Base-by-base conservation (phyloP, 2,797 vertebrate species). In the Falco rusticolus region DNA sequence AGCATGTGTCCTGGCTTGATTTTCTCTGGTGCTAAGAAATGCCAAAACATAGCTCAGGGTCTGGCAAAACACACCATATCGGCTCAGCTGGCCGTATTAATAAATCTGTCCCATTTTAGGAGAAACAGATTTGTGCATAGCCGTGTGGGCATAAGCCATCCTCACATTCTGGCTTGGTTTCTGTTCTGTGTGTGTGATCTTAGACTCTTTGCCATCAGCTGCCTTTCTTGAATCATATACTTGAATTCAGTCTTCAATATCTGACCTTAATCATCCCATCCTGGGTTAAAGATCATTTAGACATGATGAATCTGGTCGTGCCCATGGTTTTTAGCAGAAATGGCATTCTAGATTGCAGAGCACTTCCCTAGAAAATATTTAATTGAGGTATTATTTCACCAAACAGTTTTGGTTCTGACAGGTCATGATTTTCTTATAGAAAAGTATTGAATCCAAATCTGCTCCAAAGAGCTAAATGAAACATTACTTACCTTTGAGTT, bases 161-260 rank as follows among this genome's bases (percentile, higher is more conserved):
- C 19, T 69, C 11, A 43, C n/a, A 9, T 37, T 89, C 31, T 39
- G 48, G 28, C 17, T 19, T 47, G 34, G 0, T 6, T 65, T 72
- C 83, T 80, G 20, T 41, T 57, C 45, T 43, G 0, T 21, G 37
- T 0, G 0, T 19, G 21, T 59, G 34, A 83, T 10, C 17, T 77
- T 47, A 66, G 50, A 70, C 37, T 86, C 20, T 4, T 43, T 54
- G 25, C 16, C 25, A 29, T 60, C 18, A 70, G 26, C 8, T 14
- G 2, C 41, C 39, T 57, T 50, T 59, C 26, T 81, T 75, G 56
- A 84, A 68, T 59, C n/a, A 51, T 29, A 14, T 56, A n/a, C 16
- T 76, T 85, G 28, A 91, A 60, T 8, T 64, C 15, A 3, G 5
- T 75, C 16, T 92, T 65, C 22, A 24, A 2, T 53, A 68, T 29